These are phyloP conservation scores for Epinephelus coioides DNA, from an alignment of 2,797 vertebrate species.

Conservation along the genomic window DNA sequence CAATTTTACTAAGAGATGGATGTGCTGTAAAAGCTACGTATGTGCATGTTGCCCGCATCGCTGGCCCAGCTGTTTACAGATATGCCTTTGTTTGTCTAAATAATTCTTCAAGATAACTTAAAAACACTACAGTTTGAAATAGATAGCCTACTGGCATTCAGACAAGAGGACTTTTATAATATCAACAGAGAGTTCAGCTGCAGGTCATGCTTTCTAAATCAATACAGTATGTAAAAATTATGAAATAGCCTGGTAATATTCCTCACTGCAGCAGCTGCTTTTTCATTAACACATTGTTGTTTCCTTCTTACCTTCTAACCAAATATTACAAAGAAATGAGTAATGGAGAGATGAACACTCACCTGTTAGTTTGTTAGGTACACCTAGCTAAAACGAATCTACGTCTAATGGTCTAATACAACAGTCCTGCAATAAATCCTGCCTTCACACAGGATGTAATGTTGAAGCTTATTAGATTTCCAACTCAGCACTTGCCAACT, in stretches of 20 bases:
- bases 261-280: conserved; percentile 20
- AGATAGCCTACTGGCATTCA: not conserved
- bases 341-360: conserved; percentile 11
- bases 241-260: conserved; percentile 27
- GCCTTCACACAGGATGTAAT: not conserved
- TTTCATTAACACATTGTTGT: conserved; percentile 55
- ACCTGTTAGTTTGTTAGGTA: conserved; percentile 14
- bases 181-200: conserved; percentile 20
- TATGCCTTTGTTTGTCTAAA: not conserved
- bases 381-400: not conserved
- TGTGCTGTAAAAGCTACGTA: not conserved
- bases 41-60: not conserved
- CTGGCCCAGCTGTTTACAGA: not conserved
- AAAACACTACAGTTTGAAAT: conserved; percentile 16
- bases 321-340: conserved; percentile 4
- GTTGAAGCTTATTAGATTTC: not conserved
- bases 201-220: conserved; percentile 32
- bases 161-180: conserved; percentile 11
- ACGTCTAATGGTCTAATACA: conserved; percentile 16
- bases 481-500: not conserved
- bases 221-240: conserved; percentile 32
- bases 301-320: not conserved
- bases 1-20: not conserved
- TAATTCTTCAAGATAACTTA: not conserved
- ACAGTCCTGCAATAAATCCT: conserved; percentile 5